Percentiles rank a stretch among this genome's conserved stretches.
Evolutionary conservation across 2,113 vertebrate species (phyloP).

Genomic region (Nycticebus coucang): DNA sequence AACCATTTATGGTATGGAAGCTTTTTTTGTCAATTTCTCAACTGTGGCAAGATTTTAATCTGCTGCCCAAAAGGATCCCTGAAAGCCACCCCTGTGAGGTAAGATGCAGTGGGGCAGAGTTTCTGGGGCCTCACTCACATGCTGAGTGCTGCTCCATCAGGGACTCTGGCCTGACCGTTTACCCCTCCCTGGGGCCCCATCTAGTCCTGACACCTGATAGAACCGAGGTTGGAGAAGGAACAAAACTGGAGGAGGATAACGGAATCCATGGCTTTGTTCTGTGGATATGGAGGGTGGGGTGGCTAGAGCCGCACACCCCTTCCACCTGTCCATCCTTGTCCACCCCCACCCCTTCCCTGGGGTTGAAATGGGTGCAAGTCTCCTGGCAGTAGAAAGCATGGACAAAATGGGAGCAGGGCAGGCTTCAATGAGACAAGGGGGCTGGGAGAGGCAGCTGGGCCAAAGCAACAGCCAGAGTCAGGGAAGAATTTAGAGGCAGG

Average conservation of each 20-base stretch:
- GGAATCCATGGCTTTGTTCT: constrained; percentile 72
- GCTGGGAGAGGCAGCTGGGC: not conserved
- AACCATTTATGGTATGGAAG: constrained; percentile 92
- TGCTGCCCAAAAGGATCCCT: too few species aligned
- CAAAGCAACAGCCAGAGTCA: not conserved
- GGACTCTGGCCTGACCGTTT: not conserved
- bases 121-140: too few species aligned
- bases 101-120: too few species aligned
- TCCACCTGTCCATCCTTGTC: not conserved
- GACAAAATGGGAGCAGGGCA: not conserved
- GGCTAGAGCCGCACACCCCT: not conserved
- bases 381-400: constrained; percentile 47
- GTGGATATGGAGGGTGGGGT: not conserved
- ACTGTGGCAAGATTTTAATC: constrained; percentile 93
- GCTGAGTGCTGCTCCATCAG: not conserved
- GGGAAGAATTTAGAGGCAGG: not conserved
- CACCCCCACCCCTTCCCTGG: not conserved
- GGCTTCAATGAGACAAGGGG: not conserved
- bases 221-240: constrained; percentile 40
- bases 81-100: too few species aligned
- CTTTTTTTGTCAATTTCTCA: constrained; percentile 90
- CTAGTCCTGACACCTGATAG: not conserved
- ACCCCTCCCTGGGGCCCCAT: not conserved
- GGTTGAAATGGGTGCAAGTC: not conserved
- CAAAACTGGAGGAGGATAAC: not conserved